Conservation (phyloP, 2,113 vertebrate genomes). For the Lanius collurio region DNA sequence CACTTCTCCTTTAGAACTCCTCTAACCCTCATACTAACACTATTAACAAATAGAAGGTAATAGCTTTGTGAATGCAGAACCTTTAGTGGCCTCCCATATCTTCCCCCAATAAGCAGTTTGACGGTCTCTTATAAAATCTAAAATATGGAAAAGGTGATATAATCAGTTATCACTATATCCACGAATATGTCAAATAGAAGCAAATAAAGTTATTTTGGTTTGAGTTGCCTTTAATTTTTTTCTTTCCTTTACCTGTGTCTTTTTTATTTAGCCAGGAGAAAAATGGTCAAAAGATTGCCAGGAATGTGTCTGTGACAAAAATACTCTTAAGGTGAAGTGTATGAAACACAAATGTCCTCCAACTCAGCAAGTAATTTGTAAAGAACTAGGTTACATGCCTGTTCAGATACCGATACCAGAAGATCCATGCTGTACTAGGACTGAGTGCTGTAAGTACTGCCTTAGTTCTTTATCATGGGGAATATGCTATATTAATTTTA, state of each 20-base stretch:
- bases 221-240: not conserved
- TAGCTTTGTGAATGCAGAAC: not conserved
- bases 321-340: conserved; percentile 46
- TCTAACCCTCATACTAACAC: not conserved
- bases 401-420: not conserved
- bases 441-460: conserved; percentile 65
- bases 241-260: not conserved
- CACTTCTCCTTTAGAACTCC: not conserved
- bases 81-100: not conserved
- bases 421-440: conserved; percentile 68
- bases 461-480: not conserved
- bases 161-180: not conserved
- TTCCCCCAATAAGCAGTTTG: not conserved
- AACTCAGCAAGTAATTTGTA: conserved; percentile 13
- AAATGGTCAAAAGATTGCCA: conserved; percentile 53
- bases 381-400: conserved; percentile 42
- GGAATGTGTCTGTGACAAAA: conserved; percentile 66
- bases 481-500: not conserved
- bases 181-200: not conserved
- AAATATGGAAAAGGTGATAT: not conserved
- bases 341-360: not conserved
- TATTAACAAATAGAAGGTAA: not conserved
- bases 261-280: conserved; percentile 60
- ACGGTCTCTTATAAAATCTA: not conserved
- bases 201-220: not conserved